Evolutionary conservation across 2,888 invertebrate species (phyloP), one percentile per base, ranked within the genome.

Genomic region (Disparrhopalites patrizii): DNA sequence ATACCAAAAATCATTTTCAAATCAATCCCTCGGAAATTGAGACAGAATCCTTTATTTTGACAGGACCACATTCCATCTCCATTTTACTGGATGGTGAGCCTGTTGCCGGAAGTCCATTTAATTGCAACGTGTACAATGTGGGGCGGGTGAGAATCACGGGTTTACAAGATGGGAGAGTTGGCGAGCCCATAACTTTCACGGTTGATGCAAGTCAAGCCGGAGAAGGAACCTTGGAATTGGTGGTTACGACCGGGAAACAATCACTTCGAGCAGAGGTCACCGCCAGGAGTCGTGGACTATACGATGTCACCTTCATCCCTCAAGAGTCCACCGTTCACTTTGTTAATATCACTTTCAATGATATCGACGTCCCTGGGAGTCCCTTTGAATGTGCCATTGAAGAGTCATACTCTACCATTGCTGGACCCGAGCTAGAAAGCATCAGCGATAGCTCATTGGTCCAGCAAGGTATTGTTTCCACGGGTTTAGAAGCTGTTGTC

Each of bases 131-230:
- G 38, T 96, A 94, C 76, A 94, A 96, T 78, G 93, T 95, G 0
- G 86, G 79, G 23, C 80, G 80, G 74, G 82, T 84, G 27, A 79
- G 79, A 73, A 80, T 84, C 40, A 79, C 80, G 18, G 81, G 81
- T 36, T 76, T 82, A 60, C 78, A 79, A 33, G 78, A 70, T 62
- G 72, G 75, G 77, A 87, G 88, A 79, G 84, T 93, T 10, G 91
- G 91, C 3, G 88, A 91, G 76, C 90, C 93, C 0, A 89, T 93
- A 0, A 93, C 93, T 0, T 93, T 93, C 78, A 91, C 91, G 74
- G 95, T 96, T 36, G 95, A 96, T 80, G 94, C 95, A 1, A 92
- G 93, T 0, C 91, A 93, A 76, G 95, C 96, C 1, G 96, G 96
- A 0, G 93, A 94, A 79, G 96, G 96, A 1, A 93, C 93, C 0